A percentile compares a stretch with the other conserved stretches of the same genome.
phyloP scores from a whole-genome alignment of 2,113 vertebrate genomes.

The Zosterops hypoxanthus region DNA sequence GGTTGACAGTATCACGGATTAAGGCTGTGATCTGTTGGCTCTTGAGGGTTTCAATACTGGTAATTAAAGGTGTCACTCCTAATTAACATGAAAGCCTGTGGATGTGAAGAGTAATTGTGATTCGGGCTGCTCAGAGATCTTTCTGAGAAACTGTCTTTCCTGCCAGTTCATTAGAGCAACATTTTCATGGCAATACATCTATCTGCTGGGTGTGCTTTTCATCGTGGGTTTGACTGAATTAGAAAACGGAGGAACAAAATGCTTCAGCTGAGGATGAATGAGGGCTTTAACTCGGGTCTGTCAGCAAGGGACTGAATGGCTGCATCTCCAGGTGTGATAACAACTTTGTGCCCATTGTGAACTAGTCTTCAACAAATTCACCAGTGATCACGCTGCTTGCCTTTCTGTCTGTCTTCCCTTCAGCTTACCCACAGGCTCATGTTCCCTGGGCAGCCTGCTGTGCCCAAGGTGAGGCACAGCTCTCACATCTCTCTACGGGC shows the following conservation, averaged over 20 bases:
- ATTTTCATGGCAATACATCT: neutral
- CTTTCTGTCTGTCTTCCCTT: neutral
- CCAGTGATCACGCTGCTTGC: neutral
- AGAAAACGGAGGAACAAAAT: neutral
- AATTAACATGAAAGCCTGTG: constrained; percentile 4
- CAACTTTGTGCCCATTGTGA: neutral
- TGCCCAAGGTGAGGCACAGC: neutral
- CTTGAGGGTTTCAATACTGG: constrained; percentile 56
- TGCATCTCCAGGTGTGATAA: neutral
- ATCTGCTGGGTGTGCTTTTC: neutral
- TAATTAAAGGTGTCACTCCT: constrained; percentile 54
- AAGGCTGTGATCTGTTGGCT: constrained; percentile 59
- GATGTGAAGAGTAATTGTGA: neutral
- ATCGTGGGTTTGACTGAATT: neutral
- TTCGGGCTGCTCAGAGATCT: neutral
- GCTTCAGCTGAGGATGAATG: neutral
- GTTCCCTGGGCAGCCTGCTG: neutral
- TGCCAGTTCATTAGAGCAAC: neutral
- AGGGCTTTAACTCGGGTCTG: neutral
- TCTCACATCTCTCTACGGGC: neutral
- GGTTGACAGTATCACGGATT: constrained; percentile 43
- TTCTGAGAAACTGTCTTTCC: neutral
- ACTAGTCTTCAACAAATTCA: neutral
- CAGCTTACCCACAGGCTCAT: neutral
- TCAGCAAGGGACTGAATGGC: neutral